phyloP scores from a whole-genome alignment of 1,140 invertebrate genomes.

The Drosophila micromelanica region DNA sequence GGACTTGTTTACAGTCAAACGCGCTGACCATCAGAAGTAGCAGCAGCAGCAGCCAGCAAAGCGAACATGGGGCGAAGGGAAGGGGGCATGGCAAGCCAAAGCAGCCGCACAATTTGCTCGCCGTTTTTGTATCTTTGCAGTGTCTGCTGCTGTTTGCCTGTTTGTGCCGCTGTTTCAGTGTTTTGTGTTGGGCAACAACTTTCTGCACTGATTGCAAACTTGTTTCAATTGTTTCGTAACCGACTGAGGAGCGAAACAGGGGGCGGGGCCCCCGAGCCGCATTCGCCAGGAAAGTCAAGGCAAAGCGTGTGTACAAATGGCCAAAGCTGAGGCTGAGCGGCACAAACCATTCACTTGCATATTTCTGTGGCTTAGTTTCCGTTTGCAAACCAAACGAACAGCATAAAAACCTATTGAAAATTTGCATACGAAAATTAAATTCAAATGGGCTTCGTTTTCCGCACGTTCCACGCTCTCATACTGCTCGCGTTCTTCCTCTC shows the following conservation, averaged over 20 bases:
- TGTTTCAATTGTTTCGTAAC: conserved; percentile 79
- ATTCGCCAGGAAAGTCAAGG: conserved; percentile 67
- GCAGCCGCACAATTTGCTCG: conserved; percentile 75
- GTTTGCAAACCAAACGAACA: conserved; percentile 65
- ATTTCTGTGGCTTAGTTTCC: conserved; percentile 79
- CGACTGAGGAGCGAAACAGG: conserved; percentile 37
- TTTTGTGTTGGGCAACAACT: conserved; percentile 65
- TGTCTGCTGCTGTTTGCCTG: conserved; percentile 45
- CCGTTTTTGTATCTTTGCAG: conserved; percentile 70
- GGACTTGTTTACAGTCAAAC: conserved; percentile 74
- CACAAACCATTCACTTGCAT: conserved; percentile 66
- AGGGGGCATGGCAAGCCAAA: conserved; percentile 9
- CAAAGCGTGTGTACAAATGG: conserved; percentile 48
- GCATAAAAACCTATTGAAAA: conserved; percentile 78
- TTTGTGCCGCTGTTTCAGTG: conserved; percentile 34
- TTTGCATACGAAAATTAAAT: conserved; percentile 81
- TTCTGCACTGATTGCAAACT: conserved; percentile 80
- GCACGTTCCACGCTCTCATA: background rate
- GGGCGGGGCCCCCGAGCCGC: background rate
- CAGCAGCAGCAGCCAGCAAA: conserved; percentile 1
- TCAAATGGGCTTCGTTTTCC: conserved; percentile 74
- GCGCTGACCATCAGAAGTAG: conserved; percentile 26
- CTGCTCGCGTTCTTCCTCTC: background rate
- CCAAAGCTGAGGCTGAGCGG: conserved; percentile 28
- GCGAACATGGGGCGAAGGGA: background rate